A percentile compares a stretch with the other conserved stretches of the same genome.
These are phyloP conservation scores for Psettodes erumei DNA, from an alignment of 2,113 vertebrate species.

Conservation along the genomic window DNA sequence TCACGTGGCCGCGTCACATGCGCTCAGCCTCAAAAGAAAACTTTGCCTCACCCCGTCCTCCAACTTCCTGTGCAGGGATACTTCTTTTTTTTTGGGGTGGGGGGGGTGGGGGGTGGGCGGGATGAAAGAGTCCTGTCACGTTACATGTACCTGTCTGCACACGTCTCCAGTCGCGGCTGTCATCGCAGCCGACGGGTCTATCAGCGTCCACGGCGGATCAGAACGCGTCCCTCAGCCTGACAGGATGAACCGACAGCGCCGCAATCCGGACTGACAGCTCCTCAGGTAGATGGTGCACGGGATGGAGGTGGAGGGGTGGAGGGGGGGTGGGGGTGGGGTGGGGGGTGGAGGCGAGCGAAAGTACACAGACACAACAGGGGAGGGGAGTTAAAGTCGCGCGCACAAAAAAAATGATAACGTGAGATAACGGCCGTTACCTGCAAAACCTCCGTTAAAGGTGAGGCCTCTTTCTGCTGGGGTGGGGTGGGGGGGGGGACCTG, in stretches of 20 bases:
- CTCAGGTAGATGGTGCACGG: constrained; percentile 70
- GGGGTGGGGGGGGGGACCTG: too few relatives aligned
- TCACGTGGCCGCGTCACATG: constrained; percentile 58
- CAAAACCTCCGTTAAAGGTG: constrained; percentile 44
- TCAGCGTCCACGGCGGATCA: constrained; percentile 78
- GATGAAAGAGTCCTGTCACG: constrained; percentile 73
- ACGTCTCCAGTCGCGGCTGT: constrained; percentile 68
- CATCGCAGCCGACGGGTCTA: constrained; percentile 83
- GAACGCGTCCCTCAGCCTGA: constrained; percentile 75
- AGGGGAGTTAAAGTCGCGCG: too few relatives aligned
- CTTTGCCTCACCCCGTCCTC: constrained; percentile 57
- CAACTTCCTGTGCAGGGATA: constrained; percentile 59
- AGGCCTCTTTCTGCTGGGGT: constrained; percentile 26
- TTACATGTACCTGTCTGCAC: constrained; percentile 78
- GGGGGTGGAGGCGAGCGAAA: constrained; percentile 21
- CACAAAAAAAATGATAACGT: too few relatives aligned
- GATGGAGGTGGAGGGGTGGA: not conserved
- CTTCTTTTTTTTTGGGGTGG: constrained; percentile 47
- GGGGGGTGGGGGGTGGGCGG: constrained; percentile 13
- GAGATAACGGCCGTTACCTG: constrained; percentile 36
- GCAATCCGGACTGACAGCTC: constrained; percentile 81
- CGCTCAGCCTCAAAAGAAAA: constrained; percentile 67
- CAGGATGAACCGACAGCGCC: constrained; percentile 71
- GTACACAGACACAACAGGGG: constrained; percentile 23
- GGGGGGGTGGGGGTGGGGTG: not conserved